These are phyloP conservation scores for Neodon shergylaensis DNA, from an alignment of 2,113 vertebrate species.

Conservation along the genomic window DNA sequence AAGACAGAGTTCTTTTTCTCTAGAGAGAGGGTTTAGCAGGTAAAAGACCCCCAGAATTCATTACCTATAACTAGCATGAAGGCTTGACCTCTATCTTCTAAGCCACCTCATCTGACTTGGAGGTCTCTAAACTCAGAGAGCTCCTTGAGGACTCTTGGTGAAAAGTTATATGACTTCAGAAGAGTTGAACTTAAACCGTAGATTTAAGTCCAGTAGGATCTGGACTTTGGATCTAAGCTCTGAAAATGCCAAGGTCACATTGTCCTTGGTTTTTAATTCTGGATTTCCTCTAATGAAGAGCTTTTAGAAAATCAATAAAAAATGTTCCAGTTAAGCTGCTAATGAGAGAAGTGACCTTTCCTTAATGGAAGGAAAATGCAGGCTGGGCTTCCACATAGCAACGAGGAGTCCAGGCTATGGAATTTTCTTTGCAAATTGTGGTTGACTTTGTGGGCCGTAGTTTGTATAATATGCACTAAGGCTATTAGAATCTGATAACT, in stretches of 20 bases:
- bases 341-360: conserved; percentile 49
- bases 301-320: conserved; percentile 59
- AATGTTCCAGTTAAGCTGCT: neutral
- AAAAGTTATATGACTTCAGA: neutral
- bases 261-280: conserved; percentile 49
- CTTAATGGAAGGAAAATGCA: conserved; percentile 55
- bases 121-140: neutral
- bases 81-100: neutral
- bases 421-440: conserved; percentile 59
- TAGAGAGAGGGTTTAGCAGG: neutral
- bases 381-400: conserved; percentile 3
- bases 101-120: neutral
- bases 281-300: conserved; percentile 60
- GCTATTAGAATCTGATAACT: conserved; percentile 71
- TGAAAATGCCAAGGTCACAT: conserved; percentile 48
- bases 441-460: conserved; percentile 47
- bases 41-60: neutral
- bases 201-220: conserved; percentile 16
- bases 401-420: conserved; percentile 9
- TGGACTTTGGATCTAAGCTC: conserved; percentile 38
- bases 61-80: neutral
- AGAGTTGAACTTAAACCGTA: neutral
- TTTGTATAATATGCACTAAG: conserved; percentile 8
- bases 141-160: neutral
- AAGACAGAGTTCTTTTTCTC: neutral